Conservation (phyloP, 2,113 vertebrate genomes). For the Girardinichthys multiradiatus region DNA sequence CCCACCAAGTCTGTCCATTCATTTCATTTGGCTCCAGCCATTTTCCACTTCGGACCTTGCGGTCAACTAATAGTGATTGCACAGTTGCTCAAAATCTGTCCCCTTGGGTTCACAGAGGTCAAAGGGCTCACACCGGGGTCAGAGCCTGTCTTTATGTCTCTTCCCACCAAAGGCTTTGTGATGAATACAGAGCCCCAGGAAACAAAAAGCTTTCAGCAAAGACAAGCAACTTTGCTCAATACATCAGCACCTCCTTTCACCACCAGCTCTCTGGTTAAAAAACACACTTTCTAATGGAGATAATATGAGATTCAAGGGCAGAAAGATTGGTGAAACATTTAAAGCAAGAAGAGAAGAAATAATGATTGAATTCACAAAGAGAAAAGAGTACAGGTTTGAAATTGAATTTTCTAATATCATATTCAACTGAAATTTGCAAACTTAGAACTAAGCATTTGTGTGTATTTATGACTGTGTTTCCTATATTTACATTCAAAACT, state of each 20-base stretch:
- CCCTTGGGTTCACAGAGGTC: conserved; percentile 91
- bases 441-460: background rate
- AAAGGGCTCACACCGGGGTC: conserved; percentile 93
- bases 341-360: conserved; percentile 44
- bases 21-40: conserved; percentile 75
- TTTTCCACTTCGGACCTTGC: conserved; percentile 81
- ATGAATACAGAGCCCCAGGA: conserved; percentile 90
- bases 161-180: conserved; percentile 96
- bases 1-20: conserved; percentile 89
- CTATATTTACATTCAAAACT: background rate
- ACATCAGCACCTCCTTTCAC: conserved; percentile 90
- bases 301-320: conserved; percentile 53
- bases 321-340: conserved; percentile 47
- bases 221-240: conserved; percentile 91
- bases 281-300: conserved; percentile 85
- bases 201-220: conserved; percentile 90
- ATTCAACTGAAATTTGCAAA: conserved; percentile 17
- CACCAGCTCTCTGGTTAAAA: conserved; percentile 75
- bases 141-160: conserved; percentile 85
- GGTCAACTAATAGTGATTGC: conserved; percentile 83
- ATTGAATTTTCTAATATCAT: conserved; percentile 6
- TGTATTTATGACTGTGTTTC: background rate
- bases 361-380: conserved; percentile 31
- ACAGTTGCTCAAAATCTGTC: conserved; percentile 89
- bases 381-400: conserved; percentile 17